Percentiles rank a stretch among this genome's conserved stretches.
phyloP scores from a whole-genome alignment of 2,888 invertebrate genomes.

The Parochlus steinenii region DNA sequence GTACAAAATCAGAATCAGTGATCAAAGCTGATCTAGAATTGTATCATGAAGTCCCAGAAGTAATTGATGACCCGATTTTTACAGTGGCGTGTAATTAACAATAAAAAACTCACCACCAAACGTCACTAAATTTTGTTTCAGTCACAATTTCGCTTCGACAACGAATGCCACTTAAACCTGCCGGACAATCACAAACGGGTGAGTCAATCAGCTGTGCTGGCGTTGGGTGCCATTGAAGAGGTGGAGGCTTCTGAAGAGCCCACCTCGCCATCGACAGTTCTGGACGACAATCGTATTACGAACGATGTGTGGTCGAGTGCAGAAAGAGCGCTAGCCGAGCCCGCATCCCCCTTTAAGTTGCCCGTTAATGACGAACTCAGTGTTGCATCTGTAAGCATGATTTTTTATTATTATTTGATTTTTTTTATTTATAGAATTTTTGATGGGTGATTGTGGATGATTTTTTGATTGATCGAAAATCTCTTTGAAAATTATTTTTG shows the following conservation, averaged over 20 bases:
- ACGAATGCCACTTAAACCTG: conserved; percentile 94
- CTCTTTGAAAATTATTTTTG: too few species aligned
- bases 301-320: conserved; percentile 3
- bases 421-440: conserved; percentile 16
- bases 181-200: conserved; percentile 98
- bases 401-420: conserved; percentile 17
- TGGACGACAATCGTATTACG: conserved; percentile 15
- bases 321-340: conserved; percentile 17
- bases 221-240: conserved; percentile 15
- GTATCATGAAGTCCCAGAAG: too few species aligned
- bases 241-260: conserved; percentile 14
- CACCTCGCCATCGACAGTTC: conserved; percentile 21
- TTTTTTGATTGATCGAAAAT: too few species aligned
- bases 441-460: too few species aligned
- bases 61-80: too few species aligned
- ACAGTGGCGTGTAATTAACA: too few species aligned
- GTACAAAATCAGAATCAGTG: too few species aligned
- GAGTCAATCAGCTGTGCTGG: conserved; percentile 36
- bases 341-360: conserved; percentile 17
- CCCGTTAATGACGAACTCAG: conserved; percentile 25
- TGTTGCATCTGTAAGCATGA: conserved; percentile 31
- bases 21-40: too few species aligned
- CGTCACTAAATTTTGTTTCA: conserved; percentile 33
- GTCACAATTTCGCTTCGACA: conserved; percentile 99
- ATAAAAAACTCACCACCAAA: too few species aligned